These are phyloP conservation scores for Eleutherodactylus coqui DNA, from an alignment of 2,797 vertebrate genomes.

Conservation along the genomic window DNA sequence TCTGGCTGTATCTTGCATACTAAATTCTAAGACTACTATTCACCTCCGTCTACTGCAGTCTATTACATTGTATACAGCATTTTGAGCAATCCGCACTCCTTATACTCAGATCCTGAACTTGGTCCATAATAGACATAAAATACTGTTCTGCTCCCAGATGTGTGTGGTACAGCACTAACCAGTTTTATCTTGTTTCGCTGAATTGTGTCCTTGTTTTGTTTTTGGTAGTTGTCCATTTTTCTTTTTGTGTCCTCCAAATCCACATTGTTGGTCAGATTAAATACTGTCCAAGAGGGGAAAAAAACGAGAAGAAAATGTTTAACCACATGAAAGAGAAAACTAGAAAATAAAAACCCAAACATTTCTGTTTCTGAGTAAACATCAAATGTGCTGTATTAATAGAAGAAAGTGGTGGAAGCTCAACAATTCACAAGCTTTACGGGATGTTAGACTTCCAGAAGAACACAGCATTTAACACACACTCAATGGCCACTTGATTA, in stretches of 20 bases:
- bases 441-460: neutral
- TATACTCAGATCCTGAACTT: neutral
- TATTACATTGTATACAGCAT: too few relatives aligned
- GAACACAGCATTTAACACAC: neutral
- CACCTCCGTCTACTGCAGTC: too few relatives aligned
- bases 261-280: conserved; percentile 93
- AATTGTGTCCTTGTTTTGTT: conserved; percentile 93
- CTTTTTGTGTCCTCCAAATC: conserved; percentile 94
- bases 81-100: neutral
- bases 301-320: neutral
- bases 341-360: neutral
- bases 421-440: neutral
- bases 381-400: neutral
- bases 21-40: too few relatives aligned
- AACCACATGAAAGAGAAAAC: neutral
- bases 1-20: too few relatives aligned
- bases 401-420: too few relatives aligned
- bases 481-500: too few relatives aligned
- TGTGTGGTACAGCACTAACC: conserved; percentile 75
- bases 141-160: neutral
- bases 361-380: neutral
- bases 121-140: neutral
- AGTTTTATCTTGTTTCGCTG: conserved; percentile 94
- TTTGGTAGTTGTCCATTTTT: conserved; percentile 95
- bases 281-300: conserved; percentile 78